Conservation (phyloP, 1,140 invertebrate species). For the Adoxophyes honmai region DNA sequence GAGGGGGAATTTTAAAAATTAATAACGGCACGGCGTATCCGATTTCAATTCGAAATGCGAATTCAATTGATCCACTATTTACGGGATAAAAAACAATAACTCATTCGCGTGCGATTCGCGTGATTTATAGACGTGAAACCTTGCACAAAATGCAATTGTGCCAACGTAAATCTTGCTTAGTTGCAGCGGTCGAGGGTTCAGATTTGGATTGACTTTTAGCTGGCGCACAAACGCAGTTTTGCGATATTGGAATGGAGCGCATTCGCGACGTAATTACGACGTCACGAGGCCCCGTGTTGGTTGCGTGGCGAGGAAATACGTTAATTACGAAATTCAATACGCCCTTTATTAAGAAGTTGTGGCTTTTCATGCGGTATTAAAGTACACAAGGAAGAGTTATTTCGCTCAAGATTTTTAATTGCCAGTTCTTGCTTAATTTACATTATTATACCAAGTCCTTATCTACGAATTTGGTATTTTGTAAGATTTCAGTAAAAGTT, state of each 20-base stretch:
- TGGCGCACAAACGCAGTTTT: background rate
- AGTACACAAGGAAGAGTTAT: too few species aligned
- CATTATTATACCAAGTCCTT: too few species aligned
- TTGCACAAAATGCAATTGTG: background rate
- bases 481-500: too few species aligned
- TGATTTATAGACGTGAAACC: conserved; percentile 5
- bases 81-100: conserved; percentile 15
- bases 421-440: too few species aligned
- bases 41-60: background rate
- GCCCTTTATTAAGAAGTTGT: too few species aligned
- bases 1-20: background rate
- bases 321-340: too few species aligned
- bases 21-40: background rate
- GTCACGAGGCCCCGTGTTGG: background rate
- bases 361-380: too few species aligned
- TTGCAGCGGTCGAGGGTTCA: background rate
- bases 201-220: background rate
- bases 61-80: conserved; percentile 9
- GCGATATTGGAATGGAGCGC: background rate
- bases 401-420: too few species aligned
- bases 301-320: too few species aligned
- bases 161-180: background rate
- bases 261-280: conserved; percentile 9
- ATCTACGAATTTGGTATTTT: too few species aligned
- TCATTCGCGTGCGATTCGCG: conserved; percentile 5